Evolutionary conservation across 2,888 invertebrate genomes (phyloP).

Genomic region (Lymantria monacha): DNA sequence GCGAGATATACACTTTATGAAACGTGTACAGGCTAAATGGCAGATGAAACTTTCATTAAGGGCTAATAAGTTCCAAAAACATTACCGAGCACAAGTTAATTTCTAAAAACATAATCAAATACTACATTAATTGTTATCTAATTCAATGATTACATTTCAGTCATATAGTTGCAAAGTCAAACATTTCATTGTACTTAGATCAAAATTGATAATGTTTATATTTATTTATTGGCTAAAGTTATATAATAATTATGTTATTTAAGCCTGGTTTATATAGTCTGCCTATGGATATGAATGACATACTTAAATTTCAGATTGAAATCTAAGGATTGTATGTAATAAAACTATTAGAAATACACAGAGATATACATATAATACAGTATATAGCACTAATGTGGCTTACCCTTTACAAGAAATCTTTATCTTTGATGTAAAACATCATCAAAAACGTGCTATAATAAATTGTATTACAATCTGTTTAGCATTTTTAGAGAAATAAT

Average conservation of each 20-base stretch:
- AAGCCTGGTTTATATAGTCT: not conserved
- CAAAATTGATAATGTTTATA: not conserved
- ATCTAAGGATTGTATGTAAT: not conserved
- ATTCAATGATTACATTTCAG: not conserved
- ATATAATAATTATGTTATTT: not conserved
- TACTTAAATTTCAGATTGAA: not conserved
- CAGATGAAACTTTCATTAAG: slow-evolving; percentile 89
- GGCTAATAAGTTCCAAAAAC: slow-evolving; percentile 90
- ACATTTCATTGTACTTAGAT: not conserved
- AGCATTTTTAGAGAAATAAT: too few relatives aligned
- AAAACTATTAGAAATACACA: not conserved
- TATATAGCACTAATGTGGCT: too few relatives aligned
- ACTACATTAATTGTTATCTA: not conserved
- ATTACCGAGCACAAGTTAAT: slow-evolving; percentile 91
- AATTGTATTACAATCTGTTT: too few relatives aligned
- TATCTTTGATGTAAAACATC: too few relatives aligned
- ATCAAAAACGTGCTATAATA: too few relatives aligned
- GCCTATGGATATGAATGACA: not conserved
- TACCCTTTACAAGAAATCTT: too few relatives aligned
- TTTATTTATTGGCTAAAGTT: not conserved
- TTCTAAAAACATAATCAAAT: slow-evolving; percentile 77
- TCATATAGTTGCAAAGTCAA: too few relatives aligned
- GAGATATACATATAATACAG: too few relatives aligned
- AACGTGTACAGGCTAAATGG: slow-evolving; percentile 89
- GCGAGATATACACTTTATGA: slow-evolving; percentile 92